phyloP scores from a whole-genome alignment of 2,113 vertebrate species.

The Uropsilus gracilis region DNA sequence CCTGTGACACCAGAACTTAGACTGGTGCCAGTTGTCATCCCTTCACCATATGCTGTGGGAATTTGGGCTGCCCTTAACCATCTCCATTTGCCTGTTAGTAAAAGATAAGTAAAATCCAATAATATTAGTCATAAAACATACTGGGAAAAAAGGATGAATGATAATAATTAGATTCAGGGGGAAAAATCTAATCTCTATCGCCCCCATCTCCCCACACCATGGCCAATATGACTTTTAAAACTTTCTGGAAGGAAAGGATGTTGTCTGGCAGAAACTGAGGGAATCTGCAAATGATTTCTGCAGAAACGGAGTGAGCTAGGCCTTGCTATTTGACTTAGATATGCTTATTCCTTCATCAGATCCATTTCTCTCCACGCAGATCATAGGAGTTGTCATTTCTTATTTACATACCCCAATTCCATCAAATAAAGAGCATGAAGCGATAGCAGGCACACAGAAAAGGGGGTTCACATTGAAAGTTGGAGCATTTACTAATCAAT shows the following conservation, averaged over 20 bases:
- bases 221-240: not conserved
- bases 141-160: not conserved
- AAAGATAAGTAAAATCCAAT: not conserved
- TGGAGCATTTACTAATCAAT: constrained; percentile 70
- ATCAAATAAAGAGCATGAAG: constrained; percentile 79
- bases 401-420: constrained; percentile 76
- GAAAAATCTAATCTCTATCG: not conserved
- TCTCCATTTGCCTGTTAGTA: not conserved
- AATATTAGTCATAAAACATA: not conserved
- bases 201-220: not conserved
- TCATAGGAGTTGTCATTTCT: constrained; percentile 78
- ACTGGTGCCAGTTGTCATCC: not conserved
- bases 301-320: constrained; percentile 63
- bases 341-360: constrained; percentile 78
- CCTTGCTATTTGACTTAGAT: constrained; percentile 77
- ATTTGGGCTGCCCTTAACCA: not conserved
- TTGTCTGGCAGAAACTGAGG: constrained; percentile 18
- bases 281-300: constrained; percentile 74
- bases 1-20: not conserved
- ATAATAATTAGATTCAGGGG: constrained; percentile 37
- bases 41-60: not conserved
- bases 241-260: constrained; percentile 37
- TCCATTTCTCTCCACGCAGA: constrained; percentile 42
- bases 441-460: constrained; percentile 46
- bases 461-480: constrained; percentile 61